Conservation (phyloP, 2,888 invertebrate genomes). For the Epistrophe eligans region DNA sequence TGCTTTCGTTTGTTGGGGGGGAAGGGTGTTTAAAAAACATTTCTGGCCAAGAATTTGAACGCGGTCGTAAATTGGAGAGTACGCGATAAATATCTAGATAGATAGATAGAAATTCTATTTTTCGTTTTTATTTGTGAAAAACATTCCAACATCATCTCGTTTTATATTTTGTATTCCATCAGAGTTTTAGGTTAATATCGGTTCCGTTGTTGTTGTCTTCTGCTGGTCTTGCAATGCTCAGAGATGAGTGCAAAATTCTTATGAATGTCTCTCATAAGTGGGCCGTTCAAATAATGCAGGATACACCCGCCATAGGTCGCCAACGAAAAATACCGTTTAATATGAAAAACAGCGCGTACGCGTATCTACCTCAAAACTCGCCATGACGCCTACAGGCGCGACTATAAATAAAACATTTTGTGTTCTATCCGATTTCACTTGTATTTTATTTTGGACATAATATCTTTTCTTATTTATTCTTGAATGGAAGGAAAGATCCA, state of each 20-base stretch:
- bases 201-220: neutral
- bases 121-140: conserved; percentile 64
- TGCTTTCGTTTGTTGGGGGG: neutral
- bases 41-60: conserved; percentile 34
- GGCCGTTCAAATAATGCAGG: conserved; percentile 54
- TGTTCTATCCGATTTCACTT: conserved; percentile 72
- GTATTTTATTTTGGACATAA: conserved; percentile 70
- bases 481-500: conserved; percentile 59
- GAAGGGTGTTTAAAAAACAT: conserved; percentile 8
- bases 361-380: conserved; percentile 52
- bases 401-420: conserved; percentile 70
- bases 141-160: conserved; percentile 32
- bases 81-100: conserved; percentile 14
- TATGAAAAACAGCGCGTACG: conserved; percentile 49
- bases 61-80: conserved; percentile 50
- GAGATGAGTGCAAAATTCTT: conserved; percentile 72
- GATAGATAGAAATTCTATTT: conserved; percentile 34
- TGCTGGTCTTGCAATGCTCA: conserved; percentile 41
- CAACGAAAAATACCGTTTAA: conserved; percentile 54
- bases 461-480: conserved; percentile 38
- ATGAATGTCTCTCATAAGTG: conserved; percentile 51
- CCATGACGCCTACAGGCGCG: conserved; percentile 61
- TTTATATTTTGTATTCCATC: conserved; percentile 47
- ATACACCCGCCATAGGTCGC: conserved; percentile 32
- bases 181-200: conserved; percentile 35